Base-by-base conservation (phyloP, 2,797 vertebrate genomes). In the Dendrocincla fuliginosa region DNA sequence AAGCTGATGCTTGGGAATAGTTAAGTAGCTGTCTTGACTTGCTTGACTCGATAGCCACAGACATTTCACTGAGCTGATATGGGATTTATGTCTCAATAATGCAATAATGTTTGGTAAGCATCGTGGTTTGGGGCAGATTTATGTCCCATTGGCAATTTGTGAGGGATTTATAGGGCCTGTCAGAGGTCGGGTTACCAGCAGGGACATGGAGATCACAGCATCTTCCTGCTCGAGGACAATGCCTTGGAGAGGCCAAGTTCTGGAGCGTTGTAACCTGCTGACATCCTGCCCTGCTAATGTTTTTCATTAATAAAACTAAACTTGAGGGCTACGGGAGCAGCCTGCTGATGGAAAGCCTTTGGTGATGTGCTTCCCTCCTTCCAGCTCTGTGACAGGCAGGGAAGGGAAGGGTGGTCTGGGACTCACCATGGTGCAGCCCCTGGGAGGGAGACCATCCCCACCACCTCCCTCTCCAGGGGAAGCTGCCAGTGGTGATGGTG, bases 11-110 rank as follows among this genome's bases (percentile, higher is more conserved):
- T 97, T 95, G 96, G 96, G 85, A 94, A 95, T 73, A 52, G 59
- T 95, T 90, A 94, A 96, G 60, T 68, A 94, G 87, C 75, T 92
- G 76, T 81, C 96, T 94, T 94, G 93, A 78, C 80, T 96, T 49
- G 37, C 91, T 97, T 90, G 94, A 94, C 77, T 84, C 5, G 0
- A 90, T 55, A 74, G 86, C 81, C 70, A 53, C 87, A 95, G 96
- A 95, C 74, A 59, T 91, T 93, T 97, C 60, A 53, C 73, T 17
- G 14, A 84, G 89, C 86, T 94, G 93, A 96, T 12, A 5, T 1
- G 13, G 88, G 91, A 97, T 97, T 97, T 97, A 94, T 94, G 93
- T 94, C 94, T 96, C 96, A 95, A 74, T 95, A 95, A 91, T n/a
- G 75, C 90, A 84, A 53, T 71, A 52, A 53, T 39, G 41, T 83